phyloP scores from a whole-genome alignment of 2,797 vertebrate genomes.

The Halcyon chelicuti region DNA sequence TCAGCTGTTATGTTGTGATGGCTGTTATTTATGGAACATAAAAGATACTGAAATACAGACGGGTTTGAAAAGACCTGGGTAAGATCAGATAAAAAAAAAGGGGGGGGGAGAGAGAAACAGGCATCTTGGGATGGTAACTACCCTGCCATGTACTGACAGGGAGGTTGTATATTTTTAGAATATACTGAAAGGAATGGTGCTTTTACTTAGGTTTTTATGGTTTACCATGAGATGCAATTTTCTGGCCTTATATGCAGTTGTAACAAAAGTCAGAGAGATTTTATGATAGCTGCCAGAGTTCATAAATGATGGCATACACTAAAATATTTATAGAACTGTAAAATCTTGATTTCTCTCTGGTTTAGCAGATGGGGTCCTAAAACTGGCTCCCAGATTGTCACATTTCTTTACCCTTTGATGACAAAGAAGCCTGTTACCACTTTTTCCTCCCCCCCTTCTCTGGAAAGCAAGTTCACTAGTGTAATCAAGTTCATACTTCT shows the following conservation, averaged over 20 bases:
- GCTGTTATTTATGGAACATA: constrained; percentile 81
- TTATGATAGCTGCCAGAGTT: constrained; percentile 90
- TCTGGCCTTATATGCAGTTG: constrained; percentile 88
- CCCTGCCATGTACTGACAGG: constrained; percentile 81
- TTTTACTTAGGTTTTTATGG: constrained; percentile 90
- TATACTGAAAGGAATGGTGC: constrained; percentile 87
- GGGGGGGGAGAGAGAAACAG: constrained; percentile 69
- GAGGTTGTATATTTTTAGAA: constrained; percentile 88
- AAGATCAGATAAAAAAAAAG: constrained; percentile 80
- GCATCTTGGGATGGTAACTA: constrained; percentile 81
- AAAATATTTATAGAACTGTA: constrained; percentile 92
- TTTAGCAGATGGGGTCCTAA: constrained; percentile 87
- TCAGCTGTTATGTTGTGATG: constrained; percentile 71
- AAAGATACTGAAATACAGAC: constrained; percentile 81
- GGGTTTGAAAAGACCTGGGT: constrained; percentile 78
- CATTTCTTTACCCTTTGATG: constrained; percentile 85
- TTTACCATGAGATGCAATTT: constrained; percentile 90
- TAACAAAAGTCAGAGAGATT: constrained; percentile 89
- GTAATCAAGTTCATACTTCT: constrained; percentile 76
- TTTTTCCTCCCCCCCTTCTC: constrained; percentile 34
- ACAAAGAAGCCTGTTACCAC: constrained; percentile 81
- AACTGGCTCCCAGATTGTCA: constrained; percentile 84
- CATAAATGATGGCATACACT: constrained; percentile 90
- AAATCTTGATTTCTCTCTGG: constrained; percentile 89
- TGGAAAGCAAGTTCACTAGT: constrained; percentile 76